phyloP scores from a whole-genome alignment of 2,113 vertebrate species.

The Hepsetus odoe region DNA sequence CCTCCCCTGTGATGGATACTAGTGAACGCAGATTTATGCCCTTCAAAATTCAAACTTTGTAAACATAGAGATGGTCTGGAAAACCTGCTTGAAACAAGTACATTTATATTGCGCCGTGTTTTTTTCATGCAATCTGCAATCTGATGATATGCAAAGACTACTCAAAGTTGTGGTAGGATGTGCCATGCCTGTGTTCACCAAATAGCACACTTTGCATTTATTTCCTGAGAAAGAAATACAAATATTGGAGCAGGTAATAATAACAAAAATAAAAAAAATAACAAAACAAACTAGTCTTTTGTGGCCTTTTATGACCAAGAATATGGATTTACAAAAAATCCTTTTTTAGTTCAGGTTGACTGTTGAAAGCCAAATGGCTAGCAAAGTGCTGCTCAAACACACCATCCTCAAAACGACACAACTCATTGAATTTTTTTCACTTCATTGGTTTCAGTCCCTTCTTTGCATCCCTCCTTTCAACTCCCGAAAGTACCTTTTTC shows the following conservation, averaged over 20 bases:
- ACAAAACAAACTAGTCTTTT: no score
- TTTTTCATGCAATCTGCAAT: background rate
- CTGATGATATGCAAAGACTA: background rate
- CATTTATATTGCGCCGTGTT: background rate
- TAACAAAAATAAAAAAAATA: no score
- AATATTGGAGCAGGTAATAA: no score
- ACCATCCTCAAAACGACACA: constrained; percentile 1
- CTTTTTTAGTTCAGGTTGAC: no score
- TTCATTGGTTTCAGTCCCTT: background rate
- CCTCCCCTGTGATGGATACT: constrained; percentile 70
- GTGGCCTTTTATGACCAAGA: no score
- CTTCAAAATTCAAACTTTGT: constrained; percentile 53
- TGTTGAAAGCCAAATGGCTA: no score
- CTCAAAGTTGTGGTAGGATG: background rate
- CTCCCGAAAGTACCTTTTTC: constrained; percentile 6
- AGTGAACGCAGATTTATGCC: constrained; percentile 66
- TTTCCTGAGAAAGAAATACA: no score
- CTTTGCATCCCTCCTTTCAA: constrained; percentile 2
- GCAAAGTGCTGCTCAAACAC: no score
- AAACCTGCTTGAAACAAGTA: background rate
- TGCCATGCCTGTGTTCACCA: no score
- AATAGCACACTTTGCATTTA: no score
- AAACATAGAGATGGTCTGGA: background rate
- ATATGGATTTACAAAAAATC: no score
- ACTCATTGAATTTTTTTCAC: constrained; percentile 25